Conservation (phyloP, 2,113 vertebrate genomes). For the Oncorhynchus clarkii region DNA sequence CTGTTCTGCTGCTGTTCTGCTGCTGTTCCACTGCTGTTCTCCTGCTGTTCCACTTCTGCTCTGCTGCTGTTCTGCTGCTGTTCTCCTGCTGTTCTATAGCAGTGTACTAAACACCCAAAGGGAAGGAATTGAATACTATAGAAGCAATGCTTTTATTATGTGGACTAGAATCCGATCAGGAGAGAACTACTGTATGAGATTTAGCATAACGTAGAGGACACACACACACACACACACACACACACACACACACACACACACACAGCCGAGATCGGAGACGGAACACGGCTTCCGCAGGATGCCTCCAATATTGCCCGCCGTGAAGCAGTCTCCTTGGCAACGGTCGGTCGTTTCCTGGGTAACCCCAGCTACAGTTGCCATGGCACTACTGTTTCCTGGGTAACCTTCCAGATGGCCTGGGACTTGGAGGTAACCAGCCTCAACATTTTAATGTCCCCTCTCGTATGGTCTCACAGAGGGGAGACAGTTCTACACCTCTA, state of each 20-base stretch:
- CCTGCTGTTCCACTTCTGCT: no score
- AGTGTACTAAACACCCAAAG: neutral
- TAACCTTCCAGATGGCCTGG: constrained; percentile 87
- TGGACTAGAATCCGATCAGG: neutral
- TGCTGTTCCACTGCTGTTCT: no score
- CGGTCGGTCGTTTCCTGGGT: constrained; percentile 86
- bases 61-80: no score
- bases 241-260: constrained; percentile 15
- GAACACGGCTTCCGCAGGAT: constrained; percentile 83
- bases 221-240: constrained; percentile 10
- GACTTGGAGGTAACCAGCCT: constrained; percentile 47
- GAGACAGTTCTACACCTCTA: neutral
- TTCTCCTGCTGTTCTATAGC: no score
- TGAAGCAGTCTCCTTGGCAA: constrained; percentile 93
- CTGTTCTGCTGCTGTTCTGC: constrained; percentile 6
- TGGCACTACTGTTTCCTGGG: constrained; percentile 86
- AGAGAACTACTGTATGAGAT: neutral
- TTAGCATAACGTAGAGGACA: neutral
- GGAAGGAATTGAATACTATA: no score
- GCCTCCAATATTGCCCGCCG: constrained; percentile 85
- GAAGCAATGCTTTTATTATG: constrained; percentile 20
- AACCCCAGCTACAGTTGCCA: constrained; percentile 93
- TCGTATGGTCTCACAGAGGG: neutral
- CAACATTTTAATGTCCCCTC: constrained; percentile 43
- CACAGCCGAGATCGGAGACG: constrained; percentile 53